These are phyloP conservation scores for Venturia canescens DNA, from an alignment of 1,140 invertebrate species.

Conservation along the genomic window DNA sequence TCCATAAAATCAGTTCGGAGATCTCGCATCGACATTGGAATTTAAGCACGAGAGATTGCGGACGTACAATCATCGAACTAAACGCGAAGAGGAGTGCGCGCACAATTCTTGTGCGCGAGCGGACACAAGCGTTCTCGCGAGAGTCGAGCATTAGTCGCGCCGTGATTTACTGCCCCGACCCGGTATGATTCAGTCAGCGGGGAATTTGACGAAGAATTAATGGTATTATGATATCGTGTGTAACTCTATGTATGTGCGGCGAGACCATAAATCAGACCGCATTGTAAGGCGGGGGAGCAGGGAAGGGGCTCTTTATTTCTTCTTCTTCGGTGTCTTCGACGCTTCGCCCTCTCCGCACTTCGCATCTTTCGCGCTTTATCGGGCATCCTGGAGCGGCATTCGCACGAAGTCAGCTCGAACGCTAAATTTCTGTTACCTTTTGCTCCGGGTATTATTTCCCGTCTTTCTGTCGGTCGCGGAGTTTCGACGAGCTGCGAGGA, in stretches of 20 bases:
- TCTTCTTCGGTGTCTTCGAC: conserved; percentile 50
- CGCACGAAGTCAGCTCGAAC: conserved; percentile 19
- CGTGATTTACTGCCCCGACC: conserved; percentile 75
- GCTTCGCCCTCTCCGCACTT: conserved; percentile 34
- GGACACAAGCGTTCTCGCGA: conserved; percentile 61
- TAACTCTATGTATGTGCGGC: conserved; percentile 76
- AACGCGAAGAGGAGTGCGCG: background rate
- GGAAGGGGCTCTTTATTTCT: conserved; percentile 66
- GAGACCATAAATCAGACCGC: conserved; percentile 75
- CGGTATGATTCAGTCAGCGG: conserved; percentile 77
- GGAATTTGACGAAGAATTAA: conserved; percentile 79
- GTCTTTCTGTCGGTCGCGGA: background rate
- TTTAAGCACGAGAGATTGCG: background rate
- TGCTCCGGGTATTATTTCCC: background rate
- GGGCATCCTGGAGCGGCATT: conserved; percentile 5
- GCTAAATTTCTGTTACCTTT: background rate
- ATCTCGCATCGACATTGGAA: conserved; percentile 34
- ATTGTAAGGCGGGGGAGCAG: conserved; percentile 73
- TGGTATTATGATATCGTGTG: conserved; percentile 78
- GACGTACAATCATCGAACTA: conserved; percentile 28
- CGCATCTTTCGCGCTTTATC: conserved; percentile 27
- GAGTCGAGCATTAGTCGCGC: conserved; percentile 74
- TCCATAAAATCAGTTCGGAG: background rate
- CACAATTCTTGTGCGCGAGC: conserved; percentile 38
- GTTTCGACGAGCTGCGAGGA: background rate